phyloP scores from a whole-genome alignment of 1,140 invertebrate species.

The Lordiphosa mommai region DNA sequence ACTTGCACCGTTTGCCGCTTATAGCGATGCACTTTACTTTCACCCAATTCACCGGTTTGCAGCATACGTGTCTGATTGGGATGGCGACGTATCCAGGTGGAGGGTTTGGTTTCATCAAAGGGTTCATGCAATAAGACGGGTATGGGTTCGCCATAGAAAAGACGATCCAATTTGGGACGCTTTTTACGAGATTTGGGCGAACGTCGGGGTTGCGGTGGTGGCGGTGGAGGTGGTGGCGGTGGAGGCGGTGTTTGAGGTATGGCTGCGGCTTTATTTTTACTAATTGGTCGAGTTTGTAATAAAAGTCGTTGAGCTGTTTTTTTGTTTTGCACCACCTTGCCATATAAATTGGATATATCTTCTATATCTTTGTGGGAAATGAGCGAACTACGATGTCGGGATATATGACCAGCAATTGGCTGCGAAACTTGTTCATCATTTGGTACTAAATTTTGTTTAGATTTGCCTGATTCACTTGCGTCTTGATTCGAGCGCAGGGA shows the following conservation, averaged over 20 bases:
- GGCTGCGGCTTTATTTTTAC: too few relatives aligned
- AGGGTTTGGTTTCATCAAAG: constrained; percentile 1
- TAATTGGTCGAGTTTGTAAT: neutral
- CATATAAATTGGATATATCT: neutral
- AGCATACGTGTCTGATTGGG: neutral
- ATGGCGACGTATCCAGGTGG: constrained; percentile 21
- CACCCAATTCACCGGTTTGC: neutral
- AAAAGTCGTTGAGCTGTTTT: neutral
- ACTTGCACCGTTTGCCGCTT: neutral
- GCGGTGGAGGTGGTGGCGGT: too few relatives aligned
- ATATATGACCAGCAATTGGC: too few relatives aligned
- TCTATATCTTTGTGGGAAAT: neutral
- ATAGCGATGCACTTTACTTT: neutral
- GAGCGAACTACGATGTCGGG: too few relatives aligned
- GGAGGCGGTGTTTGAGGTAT: too few relatives aligned
- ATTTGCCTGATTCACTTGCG: too few relatives aligned
- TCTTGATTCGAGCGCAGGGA: too few relatives aligned
- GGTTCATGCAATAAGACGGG: constrained; percentile 23
- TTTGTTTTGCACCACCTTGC: neutral
- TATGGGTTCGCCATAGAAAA: neutral
- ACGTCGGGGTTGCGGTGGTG: too few relatives aligned
- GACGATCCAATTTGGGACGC: neutral
- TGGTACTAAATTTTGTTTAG: too few relatives aligned
- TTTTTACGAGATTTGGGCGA: neutral
- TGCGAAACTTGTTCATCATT: too few relatives aligned